phyloP scores from a whole-genome alignment of 2,888 invertebrate genomes.

The Mesorhabditis sp. region DNA sequence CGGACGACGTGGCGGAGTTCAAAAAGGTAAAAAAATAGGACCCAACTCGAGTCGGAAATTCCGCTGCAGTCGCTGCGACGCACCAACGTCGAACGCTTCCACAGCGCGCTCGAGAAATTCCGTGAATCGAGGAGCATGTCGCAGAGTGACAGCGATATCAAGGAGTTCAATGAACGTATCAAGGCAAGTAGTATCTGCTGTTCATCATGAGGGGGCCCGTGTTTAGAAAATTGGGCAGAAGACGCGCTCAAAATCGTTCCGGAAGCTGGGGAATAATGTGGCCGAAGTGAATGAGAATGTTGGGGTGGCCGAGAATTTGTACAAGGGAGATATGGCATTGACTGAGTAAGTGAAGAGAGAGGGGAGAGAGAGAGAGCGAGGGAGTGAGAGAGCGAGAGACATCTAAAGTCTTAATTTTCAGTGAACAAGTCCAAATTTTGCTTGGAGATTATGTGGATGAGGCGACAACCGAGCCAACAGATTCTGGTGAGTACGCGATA shows the following conservation, averaged over 20 bases:
- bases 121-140: not conserved
- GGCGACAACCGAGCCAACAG: not conserved
- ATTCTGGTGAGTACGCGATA: not conserved
- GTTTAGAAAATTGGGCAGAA: not conserved
- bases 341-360: constrained; percentile 20
- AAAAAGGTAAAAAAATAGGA: not conserved
- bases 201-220: not conserved
- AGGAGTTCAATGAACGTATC: not conserved
- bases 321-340: constrained; percentile 41
- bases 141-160: not conserved
- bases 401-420: not conserved
- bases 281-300: constrained; percentile 21
- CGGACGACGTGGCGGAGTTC: constrained; percentile 1
- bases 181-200: not conserved
- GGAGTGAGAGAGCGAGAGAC: not conserved
- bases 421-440: not conserved
- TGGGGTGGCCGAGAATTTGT: constrained; percentile 29
- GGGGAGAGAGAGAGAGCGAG: too few species aligned
- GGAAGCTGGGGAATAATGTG: constrained; percentile 1
- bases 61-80: not conserved
- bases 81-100: not conserved
- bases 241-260: not conserved
- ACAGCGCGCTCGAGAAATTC: not conserved
- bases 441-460: not conserved
- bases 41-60: not conserved